These are phyloP conservation scores for Holothuria leucospilota DNA, from an alignment of 53 echinoderm and acorn worm genomes.

Conservation along the genomic window DNA sequence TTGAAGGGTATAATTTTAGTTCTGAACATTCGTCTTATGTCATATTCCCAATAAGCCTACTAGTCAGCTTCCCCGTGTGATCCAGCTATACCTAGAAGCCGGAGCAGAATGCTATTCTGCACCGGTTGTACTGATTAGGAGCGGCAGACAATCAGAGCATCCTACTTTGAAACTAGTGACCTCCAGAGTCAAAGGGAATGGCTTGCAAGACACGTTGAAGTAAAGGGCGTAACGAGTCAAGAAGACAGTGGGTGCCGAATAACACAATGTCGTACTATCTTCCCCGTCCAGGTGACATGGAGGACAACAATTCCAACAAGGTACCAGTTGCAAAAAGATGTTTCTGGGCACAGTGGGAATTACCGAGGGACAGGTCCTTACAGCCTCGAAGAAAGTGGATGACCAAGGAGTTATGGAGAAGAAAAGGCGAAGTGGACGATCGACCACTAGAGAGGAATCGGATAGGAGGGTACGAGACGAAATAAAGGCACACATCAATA, in stretches of 20 bases:
- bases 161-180: conserved; percentile 30
- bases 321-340: conserved; percentile 37
- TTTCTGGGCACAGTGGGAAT: conserved; percentile 45
- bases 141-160: conserved; percentile 17
- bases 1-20: too few relatives aligned
- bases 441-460: not conserved
- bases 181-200: conserved; percentile 56
- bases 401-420: conserved; percentile 1
- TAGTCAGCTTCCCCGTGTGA: not conserved
- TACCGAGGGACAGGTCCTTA: conserved; percentile 41
- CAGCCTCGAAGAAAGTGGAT: conserved; percentile 22
- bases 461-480: conserved; percentile 37
- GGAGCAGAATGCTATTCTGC: conserved; percentile 21
- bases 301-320: not conserved
- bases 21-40: too few relatives aligned
- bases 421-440: conserved; percentile 18
- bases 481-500: conserved; percentile 49
- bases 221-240: not conserved
- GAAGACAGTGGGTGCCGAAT: not conserved
- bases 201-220: conserved; percentile 40
- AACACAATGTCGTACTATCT: conserved; percentile 19
- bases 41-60: too few relatives aligned
- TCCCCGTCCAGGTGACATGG: conserved; percentile 25
- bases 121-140: conserved; percentile 30
- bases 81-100: conserved; percentile 5